Percentiles rank a stretch among this genome's conserved stretches.
phyloP scores from a whole-genome alignment of 2,888 invertebrate species.

The Agriopis marginaria region DNA sequence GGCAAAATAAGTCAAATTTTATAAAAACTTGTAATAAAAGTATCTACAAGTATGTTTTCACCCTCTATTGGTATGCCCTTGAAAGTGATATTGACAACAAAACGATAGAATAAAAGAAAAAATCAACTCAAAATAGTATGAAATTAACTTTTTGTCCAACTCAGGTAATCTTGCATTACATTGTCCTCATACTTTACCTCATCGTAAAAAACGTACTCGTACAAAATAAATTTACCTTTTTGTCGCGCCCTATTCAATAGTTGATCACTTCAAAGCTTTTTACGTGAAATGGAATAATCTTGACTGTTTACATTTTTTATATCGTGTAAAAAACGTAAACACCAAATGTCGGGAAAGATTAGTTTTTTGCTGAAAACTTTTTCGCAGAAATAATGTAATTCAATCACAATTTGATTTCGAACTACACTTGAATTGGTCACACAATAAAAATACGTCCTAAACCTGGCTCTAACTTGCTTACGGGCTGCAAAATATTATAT shows the following conservation, averaged over 20 bases:
- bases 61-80: not conserved
- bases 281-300: not conserved
- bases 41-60: too few relatives aligned
- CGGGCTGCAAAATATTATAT: too few relatives aligned
- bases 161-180: not conserved
- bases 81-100: not conserved
- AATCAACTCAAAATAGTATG: slow-evolving; percentile 1
- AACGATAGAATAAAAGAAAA: not conserved
- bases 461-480: too few relatives aligned
- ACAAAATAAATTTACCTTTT: slow-evolving; percentile 10
- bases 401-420: not conserved
- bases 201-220: not conserved
- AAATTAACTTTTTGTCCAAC: slow-evolving; percentile 5
- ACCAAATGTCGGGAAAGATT: not conserved
- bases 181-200: not conserved
- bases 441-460: too few relatives aligned
- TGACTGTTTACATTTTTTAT: slow-evolving; percentile 17
- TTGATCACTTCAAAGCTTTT: not conserved
- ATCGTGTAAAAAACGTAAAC: slow-evolving; percentile 2
- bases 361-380: not conserved
- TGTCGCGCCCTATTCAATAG: not conserved
- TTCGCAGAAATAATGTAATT: not conserved
- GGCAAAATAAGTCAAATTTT: too few relatives aligned
- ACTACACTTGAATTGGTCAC: not conserved
- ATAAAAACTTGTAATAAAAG: too few relatives aligned